Evolutionary conservation across 2,888 invertebrate species (phyloP).

Genomic region (Aleiodes testaceus): DNA sequence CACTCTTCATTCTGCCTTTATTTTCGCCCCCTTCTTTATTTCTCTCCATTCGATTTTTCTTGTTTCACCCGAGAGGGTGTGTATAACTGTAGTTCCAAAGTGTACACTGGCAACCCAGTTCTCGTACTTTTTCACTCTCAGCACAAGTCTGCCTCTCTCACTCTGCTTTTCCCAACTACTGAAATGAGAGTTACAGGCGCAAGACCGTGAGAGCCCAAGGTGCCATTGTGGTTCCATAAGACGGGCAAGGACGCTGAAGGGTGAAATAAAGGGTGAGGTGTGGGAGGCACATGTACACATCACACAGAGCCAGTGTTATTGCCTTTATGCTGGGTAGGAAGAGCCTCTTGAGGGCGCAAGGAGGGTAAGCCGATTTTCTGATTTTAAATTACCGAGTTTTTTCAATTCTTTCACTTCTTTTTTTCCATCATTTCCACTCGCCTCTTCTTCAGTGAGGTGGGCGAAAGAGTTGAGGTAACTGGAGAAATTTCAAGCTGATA

Average conservation of each 20-base stretch:
- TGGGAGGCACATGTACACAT: slow-evolving; percentile 42
- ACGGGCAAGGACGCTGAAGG: slow-evolving; percentile 40
- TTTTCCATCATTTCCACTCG: too few relatives aligned
- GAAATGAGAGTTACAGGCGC: slow-evolving; percentile 38
- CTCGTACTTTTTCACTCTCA: slow-evolving; percentile 11
- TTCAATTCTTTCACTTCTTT: not conserved
- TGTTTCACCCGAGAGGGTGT: slow-evolving; percentile 43
- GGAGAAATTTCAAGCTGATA: too few relatives aligned
- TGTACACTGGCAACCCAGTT: slow-evolving; percentile 52
- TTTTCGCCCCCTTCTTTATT: slow-evolving; percentile 42
- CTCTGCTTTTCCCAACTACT: slow-evolving; percentile 40
- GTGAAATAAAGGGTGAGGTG: slow-evolving; percentile 49
- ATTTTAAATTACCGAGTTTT: not conserved
- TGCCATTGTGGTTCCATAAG: slow-evolving; percentile 58
- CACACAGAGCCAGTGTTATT: slow-evolving; percentile 11
- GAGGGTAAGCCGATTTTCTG: not conserved
- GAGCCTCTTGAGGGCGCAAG: not conserved
- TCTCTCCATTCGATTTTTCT: slow-evolving; percentile 49
- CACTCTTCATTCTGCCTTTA: slow-evolving; percentile 16
- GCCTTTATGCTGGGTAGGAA: not conserved
- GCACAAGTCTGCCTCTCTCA: not conserved
- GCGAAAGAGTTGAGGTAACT: too few relatives aligned
- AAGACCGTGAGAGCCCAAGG: slow-evolving; percentile 31
- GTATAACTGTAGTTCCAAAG: slow-evolving; percentile 1
- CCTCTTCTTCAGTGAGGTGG: too few relatives aligned